phyloP scores from a whole-genome alignment of 2,797 vertebrate genomes.

The Tadarida brasiliensis region DNA sequence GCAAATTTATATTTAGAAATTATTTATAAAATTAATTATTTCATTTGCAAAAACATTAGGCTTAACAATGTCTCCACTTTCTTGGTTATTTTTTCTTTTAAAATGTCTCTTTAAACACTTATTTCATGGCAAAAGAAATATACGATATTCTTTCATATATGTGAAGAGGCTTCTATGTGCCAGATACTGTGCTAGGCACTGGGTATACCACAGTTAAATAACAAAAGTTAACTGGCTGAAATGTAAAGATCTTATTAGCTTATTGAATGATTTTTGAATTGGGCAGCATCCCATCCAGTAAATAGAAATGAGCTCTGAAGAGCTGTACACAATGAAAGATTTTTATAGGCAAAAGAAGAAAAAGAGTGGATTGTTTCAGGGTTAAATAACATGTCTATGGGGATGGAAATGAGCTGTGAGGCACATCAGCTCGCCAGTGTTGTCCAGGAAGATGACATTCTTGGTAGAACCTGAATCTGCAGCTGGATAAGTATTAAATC shows the following conservation, averaged over 20 bases:
- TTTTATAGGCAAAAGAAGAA: neutral
- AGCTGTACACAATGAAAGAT: neutral
- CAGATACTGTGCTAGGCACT: neutral
- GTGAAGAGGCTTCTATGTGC: neutral
- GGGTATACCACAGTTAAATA: neutral
- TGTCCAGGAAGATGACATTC: no score
- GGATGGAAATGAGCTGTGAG: neutral
- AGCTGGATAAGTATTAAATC: neutral
- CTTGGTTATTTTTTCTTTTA: slow-evolving; percentile 26
- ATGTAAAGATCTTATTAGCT: neutral
- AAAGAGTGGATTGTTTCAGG: neutral
- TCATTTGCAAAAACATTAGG: neutral
- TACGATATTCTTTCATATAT: neutral
- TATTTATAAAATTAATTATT: slow-evolving; percentile 14
- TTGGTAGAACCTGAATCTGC: neutral
- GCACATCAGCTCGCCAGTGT: neutral
- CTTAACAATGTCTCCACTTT: neutral
- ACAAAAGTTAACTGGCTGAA: neutral
- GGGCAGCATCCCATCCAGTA: neutral
- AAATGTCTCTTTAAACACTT: neutral
- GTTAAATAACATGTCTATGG: neutral
- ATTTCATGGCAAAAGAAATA: neutral
- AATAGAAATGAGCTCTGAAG: neutral
- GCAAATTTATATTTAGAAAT: slow-evolving; percentile 13
- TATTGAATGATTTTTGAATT: neutral